Conservation (phyloP, 1,140 invertebrate genomes). For the Drosophila seguyi region DNA sequence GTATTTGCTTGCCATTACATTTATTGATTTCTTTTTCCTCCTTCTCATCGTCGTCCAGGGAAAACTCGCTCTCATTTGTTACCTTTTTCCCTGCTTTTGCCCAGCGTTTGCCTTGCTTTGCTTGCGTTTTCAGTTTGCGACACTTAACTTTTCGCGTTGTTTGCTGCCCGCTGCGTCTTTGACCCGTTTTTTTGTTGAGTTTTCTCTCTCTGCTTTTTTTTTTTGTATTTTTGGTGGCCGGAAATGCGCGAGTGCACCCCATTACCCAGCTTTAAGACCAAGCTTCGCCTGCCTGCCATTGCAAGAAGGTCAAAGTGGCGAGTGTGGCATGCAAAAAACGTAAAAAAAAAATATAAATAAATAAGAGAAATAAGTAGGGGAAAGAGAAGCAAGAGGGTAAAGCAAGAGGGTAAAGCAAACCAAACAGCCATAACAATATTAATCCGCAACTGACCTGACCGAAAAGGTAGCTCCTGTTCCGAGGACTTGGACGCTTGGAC, state of each 20-base stretch:
- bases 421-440: constrained; percentile 40
- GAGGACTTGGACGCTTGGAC: constrained; percentile 16
- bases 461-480: constrained; percentile 24
- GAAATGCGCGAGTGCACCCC: constrained; percentile 62
- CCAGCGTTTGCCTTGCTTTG: constrained; percentile 58
- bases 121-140: constrained; percentile 70
- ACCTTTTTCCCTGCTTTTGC: constrained; percentile 33
- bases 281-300: not conserved
- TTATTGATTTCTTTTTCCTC: constrained; percentile 71
- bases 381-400: too few relatives aligned
- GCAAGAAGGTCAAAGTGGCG: constrained; percentile 51
- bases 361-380: not conserved
- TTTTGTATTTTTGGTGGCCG: constrained; percentile 45
- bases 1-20: constrained; percentile 64
- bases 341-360: constrained; percentile 5
- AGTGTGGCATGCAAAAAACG: not conserved
- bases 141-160: constrained; percentile 76
- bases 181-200: constrained; percentile 62
- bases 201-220: constrained; percentile 19
- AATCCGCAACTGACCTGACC: constrained; percentile 49
- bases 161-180: constrained; percentile 65
- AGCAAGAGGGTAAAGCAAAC: not conserved
- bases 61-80: constrained; percentile 32
- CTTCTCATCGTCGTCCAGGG: not conserved
- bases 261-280: constrained; percentile 5